phyloP scores from a whole-genome alignment of 2,113 vertebrate genomes.

The Tupaia tana region DNA sequence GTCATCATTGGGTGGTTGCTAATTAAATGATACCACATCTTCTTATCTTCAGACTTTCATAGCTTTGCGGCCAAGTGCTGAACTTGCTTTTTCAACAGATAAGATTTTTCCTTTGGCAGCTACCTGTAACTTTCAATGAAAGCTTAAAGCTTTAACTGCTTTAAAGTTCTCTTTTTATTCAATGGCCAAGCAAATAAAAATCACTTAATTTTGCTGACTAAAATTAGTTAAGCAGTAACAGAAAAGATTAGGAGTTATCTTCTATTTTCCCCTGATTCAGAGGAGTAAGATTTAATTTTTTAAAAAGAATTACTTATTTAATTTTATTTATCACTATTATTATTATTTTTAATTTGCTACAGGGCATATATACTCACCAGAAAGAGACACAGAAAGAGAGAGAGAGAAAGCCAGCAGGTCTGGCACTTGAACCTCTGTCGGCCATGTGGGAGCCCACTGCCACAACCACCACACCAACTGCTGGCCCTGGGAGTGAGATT shows the following conservation, averaged over 20 bases:
- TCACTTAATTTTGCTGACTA: conserved; percentile 76
- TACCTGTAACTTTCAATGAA: conserved; percentile 79
- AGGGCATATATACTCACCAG: no score
- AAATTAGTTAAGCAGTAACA: conserved; percentile 66
- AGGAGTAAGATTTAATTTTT: neutral
- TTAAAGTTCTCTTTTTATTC: conserved; percentile 66
- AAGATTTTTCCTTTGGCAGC: conserved; percentile 82
- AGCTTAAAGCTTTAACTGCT: conserved; percentile 66
- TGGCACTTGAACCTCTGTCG: no score
- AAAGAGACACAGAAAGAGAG: no score
- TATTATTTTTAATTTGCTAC: no score
- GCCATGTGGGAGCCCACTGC: no score
- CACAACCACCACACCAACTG: no score
- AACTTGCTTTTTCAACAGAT: conserved; percentile 77
- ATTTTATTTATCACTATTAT: no score
- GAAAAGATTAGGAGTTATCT: conserved; percentile 69
- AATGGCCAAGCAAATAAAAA: conserved; percentile 73
- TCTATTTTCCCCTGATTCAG: conserved; percentile 35
- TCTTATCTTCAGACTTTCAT: conserved; percentile 78
- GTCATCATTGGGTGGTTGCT: conserved; percentile 67
- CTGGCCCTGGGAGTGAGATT: neutral
- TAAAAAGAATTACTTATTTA: no score
- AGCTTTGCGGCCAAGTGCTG: conserved; percentile 74
- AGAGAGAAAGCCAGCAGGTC: no score
- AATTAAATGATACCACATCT: conserved; percentile 85